Conservation (phyloP, 2,888 invertebrate genomes). For the Watsonalla cultraria region DNA sequence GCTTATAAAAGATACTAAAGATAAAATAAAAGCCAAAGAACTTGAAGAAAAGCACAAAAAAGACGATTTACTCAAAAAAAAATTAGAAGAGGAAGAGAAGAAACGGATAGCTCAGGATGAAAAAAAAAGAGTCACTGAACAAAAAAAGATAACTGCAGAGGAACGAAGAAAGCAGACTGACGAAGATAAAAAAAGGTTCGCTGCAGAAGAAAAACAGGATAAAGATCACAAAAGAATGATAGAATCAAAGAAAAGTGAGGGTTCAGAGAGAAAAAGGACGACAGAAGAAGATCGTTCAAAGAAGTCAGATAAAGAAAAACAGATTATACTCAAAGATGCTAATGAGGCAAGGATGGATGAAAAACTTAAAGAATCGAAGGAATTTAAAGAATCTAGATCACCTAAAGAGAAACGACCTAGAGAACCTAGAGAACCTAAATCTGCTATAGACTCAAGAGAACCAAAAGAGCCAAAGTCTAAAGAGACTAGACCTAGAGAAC, state of each 20-base stretch:
- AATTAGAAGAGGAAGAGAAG: slow-evolving; percentile 15
- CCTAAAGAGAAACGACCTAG: neutral
- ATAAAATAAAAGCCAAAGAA: slow-evolving; percentile 27
- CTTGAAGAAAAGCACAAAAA: slow-evolving; percentile 17
- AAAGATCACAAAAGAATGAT: neutral
- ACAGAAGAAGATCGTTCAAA: neutral
- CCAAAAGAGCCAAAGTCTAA: neutral
- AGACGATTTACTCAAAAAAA: slow-evolving; percentile 5
- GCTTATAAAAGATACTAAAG: slow-evolving; percentile 41
- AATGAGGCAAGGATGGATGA: neutral
- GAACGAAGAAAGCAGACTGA: slow-evolving; percentile 6
- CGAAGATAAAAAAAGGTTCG: neutral
- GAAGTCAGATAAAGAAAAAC: neutral
- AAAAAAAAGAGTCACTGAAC: slow-evolving; percentile 10
- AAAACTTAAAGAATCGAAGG: neutral
- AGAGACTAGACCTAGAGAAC: neutral
- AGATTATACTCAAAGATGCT: neutral
- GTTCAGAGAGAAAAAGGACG: neutral
- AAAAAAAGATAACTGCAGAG: slow-evolving; percentile 8
- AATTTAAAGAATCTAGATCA: neutral
- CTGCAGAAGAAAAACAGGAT: neutral
- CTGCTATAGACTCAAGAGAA: neutral
- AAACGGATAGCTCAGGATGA: slow-evolving; percentile 14
- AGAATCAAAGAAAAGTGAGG: neutral
- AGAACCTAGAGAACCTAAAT: neutral